phyloP scores from a whole-genome alignment of 2,888 invertebrate genomes.

The Augochlorella aurata region DNA sequence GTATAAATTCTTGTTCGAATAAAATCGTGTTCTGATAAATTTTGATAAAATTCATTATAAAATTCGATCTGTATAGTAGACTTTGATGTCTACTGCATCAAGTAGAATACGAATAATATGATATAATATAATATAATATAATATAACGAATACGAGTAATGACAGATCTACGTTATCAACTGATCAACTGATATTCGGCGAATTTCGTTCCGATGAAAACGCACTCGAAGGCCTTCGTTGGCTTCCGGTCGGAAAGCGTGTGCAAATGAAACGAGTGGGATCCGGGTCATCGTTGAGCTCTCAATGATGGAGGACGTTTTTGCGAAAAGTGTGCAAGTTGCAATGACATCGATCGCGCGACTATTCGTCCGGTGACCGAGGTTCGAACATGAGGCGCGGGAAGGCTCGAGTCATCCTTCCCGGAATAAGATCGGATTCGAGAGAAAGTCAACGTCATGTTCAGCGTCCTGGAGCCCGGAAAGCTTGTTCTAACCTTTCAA shows the following conservation, averaged over 20 bases:
- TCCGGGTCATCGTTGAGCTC: slow-evolving; percentile 50
- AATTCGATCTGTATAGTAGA: no score
- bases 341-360: slow-evolving; percentile 63
- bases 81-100: no score
- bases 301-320: slow-evolving; percentile 63
- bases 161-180: neutral
- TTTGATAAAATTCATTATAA: no score
- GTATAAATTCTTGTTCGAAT: no score
- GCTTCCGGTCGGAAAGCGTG: slow-evolving; percentile 3
- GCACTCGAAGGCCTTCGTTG: neutral
- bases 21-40: no score
- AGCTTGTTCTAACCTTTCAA: slow-evolving; percentile 74
- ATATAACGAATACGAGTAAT: no score
- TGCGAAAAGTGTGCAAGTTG: slow-evolving; percentile 43
- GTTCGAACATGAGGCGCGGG: slow-evolving; percentile 49
- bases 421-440: slow-evolving; percentile 33
- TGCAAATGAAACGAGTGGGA: slow-evolving; percentile 39
- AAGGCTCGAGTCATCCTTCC: slow-evolving; percentile 4
- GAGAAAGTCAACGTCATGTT: slow-evolving; percentile 70
- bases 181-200: neutral
- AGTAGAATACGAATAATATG: no score
- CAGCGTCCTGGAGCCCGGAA: slow-evolving; percentile 67
- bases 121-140: no score
- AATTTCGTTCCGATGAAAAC: slow-evolving; percentile 4
- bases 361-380: slow-evolving; percentile 32